These are phyloP conservation scores for Balaeniceps rex DNA, from an alignment of 2,113 vertebrate genomes.

Conservation along the genomic window DNA sequence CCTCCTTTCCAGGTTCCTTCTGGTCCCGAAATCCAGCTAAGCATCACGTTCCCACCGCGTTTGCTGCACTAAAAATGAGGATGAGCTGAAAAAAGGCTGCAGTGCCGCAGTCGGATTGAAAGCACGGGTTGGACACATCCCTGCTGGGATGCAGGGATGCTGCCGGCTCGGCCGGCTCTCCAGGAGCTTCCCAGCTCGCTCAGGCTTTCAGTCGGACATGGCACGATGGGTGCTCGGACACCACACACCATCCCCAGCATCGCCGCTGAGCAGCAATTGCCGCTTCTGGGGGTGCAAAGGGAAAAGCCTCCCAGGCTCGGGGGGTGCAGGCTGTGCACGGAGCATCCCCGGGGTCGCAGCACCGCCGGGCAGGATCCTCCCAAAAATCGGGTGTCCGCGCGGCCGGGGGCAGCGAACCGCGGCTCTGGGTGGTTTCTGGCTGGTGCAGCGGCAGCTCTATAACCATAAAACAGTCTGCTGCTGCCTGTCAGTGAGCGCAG, in stretches of 20 bases:
- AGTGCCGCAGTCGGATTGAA: neutral
- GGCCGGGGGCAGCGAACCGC: neutral
- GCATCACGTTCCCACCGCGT: accelerated
- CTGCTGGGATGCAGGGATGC: neutral
- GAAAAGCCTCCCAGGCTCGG: neutral
- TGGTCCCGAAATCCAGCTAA: neutral
- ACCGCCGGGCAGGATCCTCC: neutral
- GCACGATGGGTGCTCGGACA: neutral
- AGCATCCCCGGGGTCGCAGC: neutral
- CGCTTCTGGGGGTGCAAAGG: neutral
- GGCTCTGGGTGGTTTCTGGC: neutral
- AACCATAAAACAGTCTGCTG: constrained; percentile 31
- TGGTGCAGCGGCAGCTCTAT: neutral
- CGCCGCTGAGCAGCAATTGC: accelerated
- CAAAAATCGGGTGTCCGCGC: accelerated
- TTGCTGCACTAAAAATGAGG: neutral
- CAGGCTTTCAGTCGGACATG: neutral
- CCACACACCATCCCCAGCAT: accelerated
- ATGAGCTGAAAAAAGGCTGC: neutral
- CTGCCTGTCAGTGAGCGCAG: constrained; percentile 20
- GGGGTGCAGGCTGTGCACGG: neutral
- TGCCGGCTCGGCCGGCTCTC: neutral
- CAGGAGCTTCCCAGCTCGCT: neutral
- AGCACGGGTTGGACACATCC: neutral
- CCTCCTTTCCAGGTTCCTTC: neutral